Evolutionary conservation across 2,888 invertebrate genomes (phyloP).

Genomic region (Drosophila buzzatii): DNA sequence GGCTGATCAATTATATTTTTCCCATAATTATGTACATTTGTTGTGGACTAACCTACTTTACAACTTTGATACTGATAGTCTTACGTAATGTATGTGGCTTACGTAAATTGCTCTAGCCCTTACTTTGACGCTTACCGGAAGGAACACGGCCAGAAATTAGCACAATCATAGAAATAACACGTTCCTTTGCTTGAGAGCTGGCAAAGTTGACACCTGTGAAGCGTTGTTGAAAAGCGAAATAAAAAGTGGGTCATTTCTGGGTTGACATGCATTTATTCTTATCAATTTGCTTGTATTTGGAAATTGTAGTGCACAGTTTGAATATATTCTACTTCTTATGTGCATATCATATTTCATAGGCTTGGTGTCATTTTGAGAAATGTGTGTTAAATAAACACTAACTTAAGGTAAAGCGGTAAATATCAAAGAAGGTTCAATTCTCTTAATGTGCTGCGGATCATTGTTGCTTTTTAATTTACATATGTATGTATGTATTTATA

Average conservation of each 20-base stretch:
- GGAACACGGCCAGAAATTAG: conserved; percentile 42
- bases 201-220: conserved; percentile 60
- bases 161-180: conserved; percentile 66
- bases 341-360: background rate
- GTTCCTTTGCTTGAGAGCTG: conserved; percentile 18
- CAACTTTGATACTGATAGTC: background rate
- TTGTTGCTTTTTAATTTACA: background rate
- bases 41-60: conserved; percentile 36
- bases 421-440: conserved; percentile 59
- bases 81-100: conserved; percentile 29
- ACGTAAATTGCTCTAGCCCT: background rate
- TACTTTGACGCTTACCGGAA: background rate
- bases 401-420: background rate
- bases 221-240: background rate
- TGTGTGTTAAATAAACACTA: background rate
- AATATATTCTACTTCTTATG: background rate
- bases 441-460: conserved; percentile 53
- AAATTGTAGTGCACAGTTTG: background rate
- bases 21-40: background rate
- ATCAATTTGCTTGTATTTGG: background rate
- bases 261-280: background rate
- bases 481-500: background rate
- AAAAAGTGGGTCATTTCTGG: background rate
- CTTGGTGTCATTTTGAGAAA: no score
- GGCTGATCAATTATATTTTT: conserved; percentile 36